These are phyloP conservation scores for Saccopteryx bilineata DNA, from an alignment of 2,113 vertebrate genomes.

Conservation along the genomic window DNA sequence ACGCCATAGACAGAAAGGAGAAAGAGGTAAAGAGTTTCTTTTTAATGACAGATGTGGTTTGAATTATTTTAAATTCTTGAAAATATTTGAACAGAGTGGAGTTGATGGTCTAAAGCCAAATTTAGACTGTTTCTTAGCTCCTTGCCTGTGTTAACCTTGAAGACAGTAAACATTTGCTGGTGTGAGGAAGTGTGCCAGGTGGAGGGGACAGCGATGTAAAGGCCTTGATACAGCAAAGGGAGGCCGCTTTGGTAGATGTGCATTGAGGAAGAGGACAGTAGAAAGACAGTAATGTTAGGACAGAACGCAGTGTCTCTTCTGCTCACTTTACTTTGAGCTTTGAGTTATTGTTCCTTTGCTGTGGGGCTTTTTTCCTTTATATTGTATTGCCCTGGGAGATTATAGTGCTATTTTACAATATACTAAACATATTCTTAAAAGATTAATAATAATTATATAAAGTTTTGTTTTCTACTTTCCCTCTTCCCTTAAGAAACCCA, in stretches of 20 bases:
- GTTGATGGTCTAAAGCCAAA: constrained; percentile 20
- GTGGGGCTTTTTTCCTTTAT: not conserved
- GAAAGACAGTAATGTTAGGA: not conserved
- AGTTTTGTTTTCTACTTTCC: not conserved
- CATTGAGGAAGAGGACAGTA: not conserved
- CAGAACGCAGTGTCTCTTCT: not conserved
- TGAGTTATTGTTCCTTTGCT: not conserved
- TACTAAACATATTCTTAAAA: not conserved
- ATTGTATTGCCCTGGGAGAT: not conserved
- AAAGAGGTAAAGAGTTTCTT: constrained; percentile 93
- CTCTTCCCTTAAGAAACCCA: not conserved
- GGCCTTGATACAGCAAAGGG: not conserved
- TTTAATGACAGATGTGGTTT: constrained; percentile 47
- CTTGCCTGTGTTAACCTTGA: not conserved
- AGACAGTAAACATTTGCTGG: not conserved
- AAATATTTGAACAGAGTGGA: constrained; percentile 26
- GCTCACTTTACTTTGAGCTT: not conserved
- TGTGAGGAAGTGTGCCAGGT: not conserved
- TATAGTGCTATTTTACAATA: not conserved
- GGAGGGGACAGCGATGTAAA: not conserved
- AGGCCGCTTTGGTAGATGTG: not conserved
- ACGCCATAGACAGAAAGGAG: constrained; percentile 97
- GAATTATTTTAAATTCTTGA: constrained; percentile 52
- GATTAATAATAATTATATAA: not conserved
- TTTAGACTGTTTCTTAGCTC: constrained; percentile 2